A percentile compares a stretch with the other conserved stretches of the same genome.
Conservation (phyloP, 1,140 invertebrate species). For the Limonius californicus region DNA sequence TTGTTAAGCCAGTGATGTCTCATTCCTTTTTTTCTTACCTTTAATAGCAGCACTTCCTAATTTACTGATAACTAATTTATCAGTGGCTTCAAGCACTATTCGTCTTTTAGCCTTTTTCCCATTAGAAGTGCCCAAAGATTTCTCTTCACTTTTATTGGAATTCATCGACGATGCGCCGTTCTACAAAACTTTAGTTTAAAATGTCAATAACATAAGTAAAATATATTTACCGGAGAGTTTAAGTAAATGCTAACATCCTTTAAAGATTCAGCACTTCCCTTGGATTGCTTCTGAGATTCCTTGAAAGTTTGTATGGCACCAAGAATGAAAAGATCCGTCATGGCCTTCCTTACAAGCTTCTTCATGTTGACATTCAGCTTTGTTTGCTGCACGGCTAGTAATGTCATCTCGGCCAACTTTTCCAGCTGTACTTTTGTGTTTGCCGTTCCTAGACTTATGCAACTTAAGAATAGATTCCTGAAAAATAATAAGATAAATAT, state of each 20-base stretch:
- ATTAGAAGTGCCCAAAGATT: too few species aligned
- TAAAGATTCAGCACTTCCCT: neutral
- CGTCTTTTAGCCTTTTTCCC: too few species aligned
- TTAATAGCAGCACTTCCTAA: slow-evolving; percentile 80
- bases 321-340: slow-evolving; percentile 57
- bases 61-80: slow-evolving; percentile 56
- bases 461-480: slow-evolving; percentile 64
- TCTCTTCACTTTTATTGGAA: too few species aligned
- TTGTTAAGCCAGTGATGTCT: too few species aligned
- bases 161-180: too few species aligned
- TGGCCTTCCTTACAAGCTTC: slow-evolving; percentile 54
- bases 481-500: slow-evolving; percentile 23
- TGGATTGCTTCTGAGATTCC: too few species aligned
- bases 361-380: slow-evolving; percentile 55
- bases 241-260: too few species aligned
- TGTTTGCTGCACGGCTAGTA: slow-evolving; percentile 61
- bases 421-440: slow-evolving; percentile 53
- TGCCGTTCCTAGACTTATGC: slow-evolving; percentile 61
- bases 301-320: slow-evolving; percentile 49
- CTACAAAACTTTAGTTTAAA: too few species aligned
- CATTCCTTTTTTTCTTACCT: too few species aligned
- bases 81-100: too few species aligned
- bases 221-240: too few species aligned
- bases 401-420: slow-evolving; percentile 54
- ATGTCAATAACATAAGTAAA: too few species aligned